Conservation (phyloP, 2,797 vertebrate genomes). For the Sphenodon punctatus region DNA sequence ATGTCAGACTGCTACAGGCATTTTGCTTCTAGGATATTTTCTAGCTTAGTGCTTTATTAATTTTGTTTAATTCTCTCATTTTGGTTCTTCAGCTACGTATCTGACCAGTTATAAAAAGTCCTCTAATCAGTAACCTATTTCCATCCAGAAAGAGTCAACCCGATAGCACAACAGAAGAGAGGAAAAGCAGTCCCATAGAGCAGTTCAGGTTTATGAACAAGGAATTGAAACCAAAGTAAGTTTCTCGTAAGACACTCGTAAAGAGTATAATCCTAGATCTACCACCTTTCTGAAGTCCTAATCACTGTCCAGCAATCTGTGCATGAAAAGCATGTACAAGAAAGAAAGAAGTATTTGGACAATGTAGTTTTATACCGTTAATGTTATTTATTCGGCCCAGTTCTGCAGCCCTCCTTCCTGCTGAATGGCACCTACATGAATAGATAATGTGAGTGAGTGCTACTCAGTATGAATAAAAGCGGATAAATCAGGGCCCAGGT, state of each 20-base stretch:
- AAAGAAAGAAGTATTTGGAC: neutral
- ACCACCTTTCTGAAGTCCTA: neutral
- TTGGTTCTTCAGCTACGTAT: constrained; percentile 31
- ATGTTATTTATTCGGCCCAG: too few relatives aligned
- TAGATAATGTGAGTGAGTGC: neutral
- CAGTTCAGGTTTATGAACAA: constrained; percentile 14
- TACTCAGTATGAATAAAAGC: neutral
- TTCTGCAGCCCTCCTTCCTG: neutral
- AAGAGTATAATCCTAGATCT: neutral
- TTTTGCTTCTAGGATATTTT: constrained; percentile 42
- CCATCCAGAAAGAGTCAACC: neutral
- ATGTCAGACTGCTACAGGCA: constrained; percentile 16
- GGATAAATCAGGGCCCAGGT: constrained; percentile 9
- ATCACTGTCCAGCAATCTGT: neutral
- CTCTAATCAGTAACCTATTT: constrained; percentile 12
- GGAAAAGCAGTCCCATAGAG: neutral
- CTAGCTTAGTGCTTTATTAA: constrained; percentile 14
- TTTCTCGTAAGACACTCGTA: constrained; percentile 4
- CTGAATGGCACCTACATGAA: neutral
- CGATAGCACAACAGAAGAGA: neutral
- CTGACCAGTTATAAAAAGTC: constrained; percentile 30
- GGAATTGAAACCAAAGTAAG: neutral
- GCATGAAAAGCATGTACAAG: neutral
- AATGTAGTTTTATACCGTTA: neutral
- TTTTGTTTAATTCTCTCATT: constrained; percentile 36